phyloP scores from a whole-genome alignment of 1,140 invertebrate genomes.

The Ericerus pela region DNA sequence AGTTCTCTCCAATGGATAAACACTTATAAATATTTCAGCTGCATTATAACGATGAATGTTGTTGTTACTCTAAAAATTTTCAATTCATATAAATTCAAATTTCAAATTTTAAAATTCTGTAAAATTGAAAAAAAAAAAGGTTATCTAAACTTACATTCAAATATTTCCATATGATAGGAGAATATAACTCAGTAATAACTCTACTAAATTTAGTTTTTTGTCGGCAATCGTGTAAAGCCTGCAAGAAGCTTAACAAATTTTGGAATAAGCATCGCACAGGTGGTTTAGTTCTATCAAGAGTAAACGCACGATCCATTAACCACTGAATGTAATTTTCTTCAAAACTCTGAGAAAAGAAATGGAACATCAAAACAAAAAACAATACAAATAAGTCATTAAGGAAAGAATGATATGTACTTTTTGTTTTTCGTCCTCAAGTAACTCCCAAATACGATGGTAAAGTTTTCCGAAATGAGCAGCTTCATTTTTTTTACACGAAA shows the following conservation, averaged over 20 bases:
- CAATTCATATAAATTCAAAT: not conserved
- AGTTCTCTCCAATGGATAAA: slow-evolving; percentile 22
- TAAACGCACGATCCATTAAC: slow-evolving; percentile 20
- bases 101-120: not conserved
- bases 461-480: slow-evolving; percentile 18
- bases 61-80: slow-evolving; percentile 20
- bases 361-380: not conserved
- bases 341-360: slow-evolving; percentile 14
- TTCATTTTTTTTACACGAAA: not conserved
- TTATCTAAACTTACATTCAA: slow-evolving; percentile 19
- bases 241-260: slow-evolving; percentile 19
- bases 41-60: slow-evolving; percentile 22
- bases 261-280: slow-evolving; percentile 13
- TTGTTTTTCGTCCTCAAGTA: not conserved
- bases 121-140: not conserved
- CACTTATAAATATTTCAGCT: slow-evolving; percentile 22
- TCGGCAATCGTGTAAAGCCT: slow-evolving; percentile 16
- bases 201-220: slow-evolving; percentile 18
- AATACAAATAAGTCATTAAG: not conserved
- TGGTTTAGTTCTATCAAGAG: slow-evolving; percentile 13
- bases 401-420: not conserved
- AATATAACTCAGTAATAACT: slow-evolving; percentile 20
- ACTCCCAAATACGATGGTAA: slow-evolving; percentile 16
- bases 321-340: slow-evolving; percentile 21
- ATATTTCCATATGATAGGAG: slow-evolving; percentile 22